Percentiles rank a stretch among this genome's conserved stretches.
phyloP scores from a whole-genome alignment of 2,888 invertebrate genomes.

The Tromatobia lineatoria region DNA sequence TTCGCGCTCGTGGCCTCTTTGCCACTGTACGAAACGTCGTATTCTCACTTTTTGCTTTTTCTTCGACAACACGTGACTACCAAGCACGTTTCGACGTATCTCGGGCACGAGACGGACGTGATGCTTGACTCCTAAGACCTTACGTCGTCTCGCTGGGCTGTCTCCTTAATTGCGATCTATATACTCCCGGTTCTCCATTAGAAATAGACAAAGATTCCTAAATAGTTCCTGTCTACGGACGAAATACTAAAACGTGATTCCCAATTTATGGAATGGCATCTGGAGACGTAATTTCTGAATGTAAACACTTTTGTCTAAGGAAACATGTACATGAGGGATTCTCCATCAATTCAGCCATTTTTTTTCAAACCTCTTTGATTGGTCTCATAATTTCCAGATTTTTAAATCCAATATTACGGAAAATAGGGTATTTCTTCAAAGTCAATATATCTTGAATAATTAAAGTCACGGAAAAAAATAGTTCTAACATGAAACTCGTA shows the following conservation, averaged over 20 bases:
- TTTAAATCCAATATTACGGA: too few species aligned
- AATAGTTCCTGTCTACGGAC: not conserved
- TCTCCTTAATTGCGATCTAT: conserved; percentile 24
- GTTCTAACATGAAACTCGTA: too few species aligned
- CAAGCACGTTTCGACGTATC: conserved; percentile 50
- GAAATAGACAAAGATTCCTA: not conserved
- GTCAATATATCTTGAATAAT: too few species aligned
- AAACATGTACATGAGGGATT: too few species aligned
- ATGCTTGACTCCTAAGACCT: conserved; percentile 15
- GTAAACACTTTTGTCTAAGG: not conserved
- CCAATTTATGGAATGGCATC: not conserved
- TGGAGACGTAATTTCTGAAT: not conserved
- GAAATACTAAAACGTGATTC: not conserved
- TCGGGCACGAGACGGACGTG: conserved; percentile 45
- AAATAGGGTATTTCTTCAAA: too few species aligned
- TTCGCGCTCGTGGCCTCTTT: conserved; percentile 56
- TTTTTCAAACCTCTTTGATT: too few species aligned
- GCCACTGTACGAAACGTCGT: conserved; percentile 21
- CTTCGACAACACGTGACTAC: conserved; percentile 63
- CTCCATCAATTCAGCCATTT: too few species aligned
- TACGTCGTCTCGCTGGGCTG: not conserved
- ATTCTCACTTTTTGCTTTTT: conserved; percentile 49
- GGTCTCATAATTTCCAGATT: too few species aligned
- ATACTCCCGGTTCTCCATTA: not conserved
- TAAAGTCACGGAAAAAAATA: too few species aligned